Evolutionary conservation across 2,888 invertebrate species (phyloP).

Genomic region (Lithophane socia): DNA sequence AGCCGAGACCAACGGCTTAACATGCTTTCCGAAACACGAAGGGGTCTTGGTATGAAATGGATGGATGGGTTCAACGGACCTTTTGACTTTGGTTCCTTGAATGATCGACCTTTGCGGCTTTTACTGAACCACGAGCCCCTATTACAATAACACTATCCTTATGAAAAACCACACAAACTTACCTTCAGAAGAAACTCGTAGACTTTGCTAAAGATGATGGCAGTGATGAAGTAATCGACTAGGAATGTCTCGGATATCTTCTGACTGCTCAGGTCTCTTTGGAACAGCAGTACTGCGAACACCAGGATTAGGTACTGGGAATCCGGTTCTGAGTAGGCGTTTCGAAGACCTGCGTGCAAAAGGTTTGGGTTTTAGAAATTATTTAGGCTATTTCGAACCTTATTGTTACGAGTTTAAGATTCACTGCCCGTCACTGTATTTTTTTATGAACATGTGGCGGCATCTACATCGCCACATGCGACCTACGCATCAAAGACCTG

Average conservation of each 20-base stretch:
- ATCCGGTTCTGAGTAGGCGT: conserved; percentile 97
- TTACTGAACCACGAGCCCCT: too few species aligned
- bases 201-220: conserved; percentile 96
- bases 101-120: too few species aligned
- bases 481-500: too few species aligned
- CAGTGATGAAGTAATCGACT: conserved; percentile 97
- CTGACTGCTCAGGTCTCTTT: conserved; percentile 93
- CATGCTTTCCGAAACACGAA: too few species aligned
- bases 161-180: too few species aligned
- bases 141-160: too few species aligned
- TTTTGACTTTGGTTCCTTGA: too few species aligned
- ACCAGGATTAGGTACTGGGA: conserved; percentile 97
- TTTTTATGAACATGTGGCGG: background rate
- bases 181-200: conserved; percentile 97
- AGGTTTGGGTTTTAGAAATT: background rate
- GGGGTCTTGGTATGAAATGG: too few species aligned
- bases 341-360: conserved; percentile 92
- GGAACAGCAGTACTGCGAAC: conserved; percentile 97
- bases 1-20: too few species aligned
- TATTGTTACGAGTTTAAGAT: background rate
- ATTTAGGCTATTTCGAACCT: background rate
- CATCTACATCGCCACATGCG: too few species aligned
- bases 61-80: too few species aligned
- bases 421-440: background rate
- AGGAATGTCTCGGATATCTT: conserved; percentile 96